Evolutionary conservation across 2,888 invertebrate genomes (phyloP).

Genomic region (Leucophenga montana): DNA sequence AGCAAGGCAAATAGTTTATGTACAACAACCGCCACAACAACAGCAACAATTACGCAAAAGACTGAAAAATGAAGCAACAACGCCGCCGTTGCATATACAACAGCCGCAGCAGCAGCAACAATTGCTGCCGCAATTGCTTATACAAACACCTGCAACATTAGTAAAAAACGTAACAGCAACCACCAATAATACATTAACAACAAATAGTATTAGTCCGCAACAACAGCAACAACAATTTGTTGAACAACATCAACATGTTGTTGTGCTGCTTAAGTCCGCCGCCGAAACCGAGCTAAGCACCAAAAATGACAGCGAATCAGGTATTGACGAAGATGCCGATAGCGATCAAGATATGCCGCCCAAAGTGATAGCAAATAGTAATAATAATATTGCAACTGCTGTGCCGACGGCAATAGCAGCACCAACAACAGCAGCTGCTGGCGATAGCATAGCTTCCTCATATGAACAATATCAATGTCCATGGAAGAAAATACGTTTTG

Average conservation of each 20-base stretch:
- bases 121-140: slow-evolving; percentile 37
- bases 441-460: slow-evolving; percentile 23
- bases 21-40: slow-evolving; percentile 40
- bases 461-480: slow-evolving; percentile 72
- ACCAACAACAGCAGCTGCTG: slow-evolving; percentile 37
- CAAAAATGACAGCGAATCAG: slow-evolving; percentile 63
- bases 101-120: slow-evolving; percentile 36
- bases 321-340: slow-evolving; percentile 64
- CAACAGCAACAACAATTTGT: slow-evolving; percentile 54
- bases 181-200: slow-evolving; percentile 38
- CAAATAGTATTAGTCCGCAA: slow-evolving; percentile 67
- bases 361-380: slow-evolving; percentile 33
- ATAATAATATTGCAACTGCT: slow-evolving; percentile 6
- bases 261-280: slow-evolving; percentile 50
- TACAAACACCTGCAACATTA: slow-evolving; percentile 61
- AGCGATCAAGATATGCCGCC: slow-evolving; percentile 55
- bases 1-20: slow-evolving; percentile 45
- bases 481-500: slow-evolving; percentile 73
- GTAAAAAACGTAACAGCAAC: slow-evolving; percentile 56
- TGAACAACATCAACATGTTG: slow-evolving; percentile 49
- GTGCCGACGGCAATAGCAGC: slow-evolving; percentile 33
- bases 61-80: slow-evolving; percentile 67
- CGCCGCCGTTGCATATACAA: slow-evolving; percentile 32
- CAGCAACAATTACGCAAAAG: slow-evolving; percentile 64
- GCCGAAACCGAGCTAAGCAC: slow-evolving; percentile 47